A percentile compares a stretch with the other conserved stretches of the same genome.
Conservation (phyloP, 2,888 invertebrate species). For the Corythucha ciliata region DNA sequence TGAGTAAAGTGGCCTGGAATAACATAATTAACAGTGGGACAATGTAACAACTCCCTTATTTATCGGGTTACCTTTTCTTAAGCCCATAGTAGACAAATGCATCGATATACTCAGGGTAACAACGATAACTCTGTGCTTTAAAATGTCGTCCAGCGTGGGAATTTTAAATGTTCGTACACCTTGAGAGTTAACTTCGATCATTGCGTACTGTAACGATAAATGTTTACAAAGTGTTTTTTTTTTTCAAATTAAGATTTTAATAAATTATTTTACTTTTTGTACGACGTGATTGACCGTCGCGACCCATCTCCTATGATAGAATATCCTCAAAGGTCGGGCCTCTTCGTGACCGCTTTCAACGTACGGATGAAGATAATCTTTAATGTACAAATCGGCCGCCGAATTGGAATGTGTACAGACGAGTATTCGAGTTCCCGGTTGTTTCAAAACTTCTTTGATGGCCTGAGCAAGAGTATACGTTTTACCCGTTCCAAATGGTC, state of each 20-base stretch:
- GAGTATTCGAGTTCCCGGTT: constrained; percentile 57
- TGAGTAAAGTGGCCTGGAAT: constrained; percentile 59
- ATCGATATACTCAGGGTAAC: constrained; percentile 72
- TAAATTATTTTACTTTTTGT: constrained; percentile 38
- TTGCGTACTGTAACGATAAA: constrained; percentile 56
- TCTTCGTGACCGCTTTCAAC: constrained; percentile 56
- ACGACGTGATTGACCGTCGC: constrained; percentile 64
- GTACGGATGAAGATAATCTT: constrained; percentile 71
- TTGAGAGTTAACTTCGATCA: constrained; percentile 50
- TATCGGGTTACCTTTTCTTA: constrained; percentile 48
- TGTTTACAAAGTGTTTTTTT: background rate
- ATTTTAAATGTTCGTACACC: constrained; percentile 52
- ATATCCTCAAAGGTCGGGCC: constrained; percentile 63
- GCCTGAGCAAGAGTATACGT: constrained; percentile 72
- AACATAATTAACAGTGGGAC: no score
- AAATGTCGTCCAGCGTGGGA: constrained; percentile 61
- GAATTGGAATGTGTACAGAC: constrained; percentile 83
- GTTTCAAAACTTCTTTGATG: constrained; percentile 56
- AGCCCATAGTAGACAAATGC: constrained; percentile 57
- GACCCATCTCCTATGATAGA: constrained; percentile 69
- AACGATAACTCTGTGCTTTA: constrained; percentile 61
- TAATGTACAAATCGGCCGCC: constrained; percentile 75
- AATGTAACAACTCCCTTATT: background rate
- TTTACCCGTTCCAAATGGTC: constrained; percentile 81
- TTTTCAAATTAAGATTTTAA: background rate